Percentiles rank a stretch among this genome's conserved stretches.
phyloP scores from a whole-genome alignment of 2,888 invertebrate genomes.

The Polia nebulosa region DNA sequence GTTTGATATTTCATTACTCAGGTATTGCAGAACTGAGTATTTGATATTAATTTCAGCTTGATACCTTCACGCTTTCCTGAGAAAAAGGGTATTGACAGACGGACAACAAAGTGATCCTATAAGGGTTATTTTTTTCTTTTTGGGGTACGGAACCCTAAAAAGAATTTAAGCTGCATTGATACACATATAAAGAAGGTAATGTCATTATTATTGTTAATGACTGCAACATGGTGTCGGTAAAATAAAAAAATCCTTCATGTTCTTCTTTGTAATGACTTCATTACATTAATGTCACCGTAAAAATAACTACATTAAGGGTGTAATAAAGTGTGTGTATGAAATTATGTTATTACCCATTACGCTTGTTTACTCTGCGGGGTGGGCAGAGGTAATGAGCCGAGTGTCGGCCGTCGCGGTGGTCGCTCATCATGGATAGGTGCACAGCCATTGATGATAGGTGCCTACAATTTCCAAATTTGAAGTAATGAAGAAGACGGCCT shows the following conservation, averaged over 20 bases:
- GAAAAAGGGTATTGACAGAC: too few species aligned
- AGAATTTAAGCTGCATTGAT: too few species aligned
- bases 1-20: too few species aligned
- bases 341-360: constrained; percentile 55
- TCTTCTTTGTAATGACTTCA: constrained; percentile 35
- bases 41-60: too few species aligned
- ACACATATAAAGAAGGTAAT: too few species aligned
- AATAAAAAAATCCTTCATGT: background rate
- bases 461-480: background rate
- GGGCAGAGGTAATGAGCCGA: constrained; percentile 61
- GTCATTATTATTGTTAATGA: too few species aligned
- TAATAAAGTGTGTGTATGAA: constrained; percentile 58
- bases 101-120: too few species aligned
- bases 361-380: constrained; percentile 51
- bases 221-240: constrained; percentile 4
- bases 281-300: constrained; percentile 39
- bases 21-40: too few species aligned
- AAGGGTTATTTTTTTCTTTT: too few species aligned
- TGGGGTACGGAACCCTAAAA: too few species aligned
- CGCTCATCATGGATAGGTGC: constrained; percentile 28
- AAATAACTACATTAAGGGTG: constrained; percentile 38
- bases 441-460: constrained; percentile 9
- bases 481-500: background rate
- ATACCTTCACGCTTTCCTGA: too few species aligned
- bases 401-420: constrained; percentile 39